These are phyloP conservation scores for Pempheris klunzingeri DNA, from an alignment of 2,797 vertebrate genomes.

Conservation along the genomic window DNA sequence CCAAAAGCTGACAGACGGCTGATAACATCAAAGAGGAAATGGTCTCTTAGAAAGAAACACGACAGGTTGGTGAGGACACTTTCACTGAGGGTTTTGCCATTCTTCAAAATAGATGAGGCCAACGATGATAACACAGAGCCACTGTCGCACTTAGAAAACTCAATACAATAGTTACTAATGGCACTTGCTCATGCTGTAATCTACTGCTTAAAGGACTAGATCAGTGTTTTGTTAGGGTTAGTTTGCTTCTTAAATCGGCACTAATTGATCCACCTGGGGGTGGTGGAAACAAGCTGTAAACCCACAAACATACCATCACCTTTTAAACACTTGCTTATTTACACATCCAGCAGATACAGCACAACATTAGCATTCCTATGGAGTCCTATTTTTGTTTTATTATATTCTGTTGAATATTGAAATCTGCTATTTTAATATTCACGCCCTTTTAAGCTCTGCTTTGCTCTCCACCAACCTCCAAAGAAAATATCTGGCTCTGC, in stretches of 20 bases:
- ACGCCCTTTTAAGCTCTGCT: background rate
- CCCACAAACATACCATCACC: background rate
- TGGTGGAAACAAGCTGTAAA: background rate
- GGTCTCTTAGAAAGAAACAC: slow-evolving; percentile 49
- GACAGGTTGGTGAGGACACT: slow-evolving; percentile 35
- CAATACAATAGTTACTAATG: slow-evolving; percentile 9
- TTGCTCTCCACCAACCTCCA: slow-evolving; percentile 6
- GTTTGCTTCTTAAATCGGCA: too few relatives aligned
- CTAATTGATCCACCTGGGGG: too few relatives aligned
- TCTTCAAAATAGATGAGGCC: slow-evolving; percentile 32
- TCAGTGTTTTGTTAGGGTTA: background rate
- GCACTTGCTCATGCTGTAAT: background rate
- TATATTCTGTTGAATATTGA: background rate
- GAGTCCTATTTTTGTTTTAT: background rate
- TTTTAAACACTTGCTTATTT: background rate
- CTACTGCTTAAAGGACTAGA: background rate
- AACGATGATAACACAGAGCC: slow-evolving; percentile 29
- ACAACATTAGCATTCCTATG: background rate
- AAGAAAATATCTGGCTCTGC: background rate
- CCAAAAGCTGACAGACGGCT: slow-evolving; percentile 63
- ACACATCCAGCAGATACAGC: background rate
- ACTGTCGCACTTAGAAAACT: slow-evolving; percentile 31
- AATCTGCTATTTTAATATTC: background rate
- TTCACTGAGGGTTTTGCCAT: slow-evolving; percentile 24
- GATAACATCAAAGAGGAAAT: slow-evolving; percentile 70